Evolutionary conservation across 2,797 vertebrate genomes (phyloP).

Genomic region (Mareca strepera): DNA sequence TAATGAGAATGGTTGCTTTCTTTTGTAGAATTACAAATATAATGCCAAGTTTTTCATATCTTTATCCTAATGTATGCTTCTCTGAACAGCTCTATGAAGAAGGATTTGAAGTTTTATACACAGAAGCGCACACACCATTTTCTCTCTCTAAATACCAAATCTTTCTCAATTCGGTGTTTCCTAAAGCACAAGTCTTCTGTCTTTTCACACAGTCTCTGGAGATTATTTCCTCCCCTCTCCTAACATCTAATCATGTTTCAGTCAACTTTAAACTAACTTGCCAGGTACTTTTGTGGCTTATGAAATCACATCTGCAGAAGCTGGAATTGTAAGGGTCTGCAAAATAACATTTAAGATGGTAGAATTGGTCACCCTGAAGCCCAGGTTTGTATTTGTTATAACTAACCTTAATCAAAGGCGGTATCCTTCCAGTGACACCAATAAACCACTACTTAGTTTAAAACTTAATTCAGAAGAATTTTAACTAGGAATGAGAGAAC

Average conservation of each 20-base stretch:
- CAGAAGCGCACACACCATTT: accelerated
- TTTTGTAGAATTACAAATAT: background rate
- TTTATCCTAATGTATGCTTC: background rate
- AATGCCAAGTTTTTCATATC: background rate
- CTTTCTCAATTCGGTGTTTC: background rate
- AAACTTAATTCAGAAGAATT: background rate
- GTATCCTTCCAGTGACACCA: background rate
- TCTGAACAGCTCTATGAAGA: background rate
- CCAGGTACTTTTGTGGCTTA: background rate
- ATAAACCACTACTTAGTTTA: background rate
- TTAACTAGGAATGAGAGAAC: background rate
- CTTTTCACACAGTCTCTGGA: background rate
- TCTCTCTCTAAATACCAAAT: background rate
- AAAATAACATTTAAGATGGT: background rate
- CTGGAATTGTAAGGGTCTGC: background rate
- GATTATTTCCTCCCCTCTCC: background rate
- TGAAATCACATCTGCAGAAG: background rate
- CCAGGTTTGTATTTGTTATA: background rate
- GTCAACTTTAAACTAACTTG: background rate
- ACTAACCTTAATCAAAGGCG: background rate
- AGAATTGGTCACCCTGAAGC: background rate
- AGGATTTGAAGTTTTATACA: background rate
- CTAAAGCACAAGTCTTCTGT: background rate
- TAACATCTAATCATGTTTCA: background rate
- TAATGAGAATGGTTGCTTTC: background rate